Evolutionary conservation across 1,140 invertebrate species (phyloP), one percentile per base, ranked within the genome.

Genomic region (Agrilus planipennis): DNA sequence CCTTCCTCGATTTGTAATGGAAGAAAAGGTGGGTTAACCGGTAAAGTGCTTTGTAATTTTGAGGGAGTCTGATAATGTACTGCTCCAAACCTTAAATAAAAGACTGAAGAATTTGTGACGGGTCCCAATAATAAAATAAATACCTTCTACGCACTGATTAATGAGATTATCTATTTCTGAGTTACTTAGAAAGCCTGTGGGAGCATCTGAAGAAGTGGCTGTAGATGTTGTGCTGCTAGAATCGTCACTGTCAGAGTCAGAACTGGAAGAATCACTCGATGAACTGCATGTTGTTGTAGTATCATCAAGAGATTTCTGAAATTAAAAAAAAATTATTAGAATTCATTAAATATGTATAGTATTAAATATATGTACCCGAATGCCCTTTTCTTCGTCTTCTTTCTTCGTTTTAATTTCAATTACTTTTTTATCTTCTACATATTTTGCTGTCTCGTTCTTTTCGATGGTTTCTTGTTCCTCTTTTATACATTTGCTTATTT

Each of bases 31-130:
- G 76, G 2, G 86, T 81, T 19, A 95, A 60, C 44, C 89, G 72
- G 61, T 92, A 94, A 18, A 90, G 69, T 0, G 89, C 85, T 65
- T 95, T 95, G 60, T 93, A 94, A 66, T 96, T 89, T 49, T 87
- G 83, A 0, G 86, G 79, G 64, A 91, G 91, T 27, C 90, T 67
- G 32, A 75, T 71, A 3, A 89, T 70, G 59, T 89, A 94, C 46
- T 88, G 74, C 65, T 89, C 81, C 31, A 95, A 60, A 12, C 84
- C 87, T 52, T 72, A 68, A 16, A 90, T 54, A 16, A 34, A 20
- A 34, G 35, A 25, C 5, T 32, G 14, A 12, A 20, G 25, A 28
- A 17, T 18, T 30, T 22, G 2, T 34, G 22, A 14, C 15, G 20
- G n/a, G 2, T 15, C 16, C 0, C 7, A 16, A 34, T 16, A 34